Evolutionary conservation across 2,888 invertebrate species (phyloP).

Genomic region (Nomada fucata): DNA sequence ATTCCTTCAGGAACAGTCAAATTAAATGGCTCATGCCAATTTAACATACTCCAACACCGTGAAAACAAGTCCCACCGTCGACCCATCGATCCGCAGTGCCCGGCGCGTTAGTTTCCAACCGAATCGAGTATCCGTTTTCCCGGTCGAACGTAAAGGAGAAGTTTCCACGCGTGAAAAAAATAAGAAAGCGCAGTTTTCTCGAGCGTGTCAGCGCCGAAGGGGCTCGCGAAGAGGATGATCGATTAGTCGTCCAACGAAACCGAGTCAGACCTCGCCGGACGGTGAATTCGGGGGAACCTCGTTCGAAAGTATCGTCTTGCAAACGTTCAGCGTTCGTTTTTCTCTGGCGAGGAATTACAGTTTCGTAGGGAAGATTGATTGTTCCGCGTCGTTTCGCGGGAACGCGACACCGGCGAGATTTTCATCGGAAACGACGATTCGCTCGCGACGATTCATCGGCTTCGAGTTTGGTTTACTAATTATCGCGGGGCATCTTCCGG

Average conservation of each 20-base stretch:
- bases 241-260: conserved; percentile 21
- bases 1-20: no score
- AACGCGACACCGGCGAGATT: conserved; percentile 12
- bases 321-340: background rate
- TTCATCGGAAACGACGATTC: background rate
- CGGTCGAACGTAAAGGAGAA: no score
- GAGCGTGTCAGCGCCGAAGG: background rate
- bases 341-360: background rate
- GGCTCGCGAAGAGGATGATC: conserved; percentile 21
- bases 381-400: background rate
- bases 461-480: conserved; percentile 4
- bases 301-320: conserved; percentile 20
- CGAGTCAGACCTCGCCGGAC: background rate
- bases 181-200: background rate
- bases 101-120: no score
- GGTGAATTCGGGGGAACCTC: background rate
- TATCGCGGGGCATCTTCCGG: background rate
- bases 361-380: conserved; percentile 14
- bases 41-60: no score
- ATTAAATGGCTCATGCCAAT: no score
- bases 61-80: no score
- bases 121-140: no score
- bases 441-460: background rate
- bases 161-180: no score
- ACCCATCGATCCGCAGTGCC: no score